Conservation (phyloP, 1,140 invertebrate genomes). For the Whitmania pigra region DNA sequence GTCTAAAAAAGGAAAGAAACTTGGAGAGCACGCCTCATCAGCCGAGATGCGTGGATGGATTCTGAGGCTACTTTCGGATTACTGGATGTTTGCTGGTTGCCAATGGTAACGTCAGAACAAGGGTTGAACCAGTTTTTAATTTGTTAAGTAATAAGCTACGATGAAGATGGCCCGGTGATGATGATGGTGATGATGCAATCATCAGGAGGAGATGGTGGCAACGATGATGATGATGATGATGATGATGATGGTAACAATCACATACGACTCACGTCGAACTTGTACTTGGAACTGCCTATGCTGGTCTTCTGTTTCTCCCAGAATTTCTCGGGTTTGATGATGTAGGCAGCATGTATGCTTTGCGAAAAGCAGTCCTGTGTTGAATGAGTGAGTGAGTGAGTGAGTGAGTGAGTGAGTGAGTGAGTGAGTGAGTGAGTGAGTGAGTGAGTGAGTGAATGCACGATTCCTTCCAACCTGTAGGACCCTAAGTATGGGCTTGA, state of each 20-base stretch:
- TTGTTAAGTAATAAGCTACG: no score
- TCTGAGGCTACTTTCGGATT: no score
- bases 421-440: background rate
- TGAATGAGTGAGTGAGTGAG: background rate
- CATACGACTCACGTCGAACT: slow-evolving; percentile 70
- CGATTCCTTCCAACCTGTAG: slow-evolving; percentile 47
- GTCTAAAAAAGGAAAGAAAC: no score
- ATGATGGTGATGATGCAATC: no score
- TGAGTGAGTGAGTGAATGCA: background rate
- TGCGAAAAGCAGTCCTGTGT: slow-evolving; percentile 24
- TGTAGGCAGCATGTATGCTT: slow-evolving; percentile 55
- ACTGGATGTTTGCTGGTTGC: no score
- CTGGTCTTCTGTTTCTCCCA: slow-evolving; percentile 97
- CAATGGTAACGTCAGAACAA: no score
- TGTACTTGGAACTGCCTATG: slow-evolving; percentile 90
- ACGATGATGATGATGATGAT: background rate
- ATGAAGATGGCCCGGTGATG: no score
- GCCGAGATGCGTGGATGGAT: no score
- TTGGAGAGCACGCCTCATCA: no score
- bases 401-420: background rate
- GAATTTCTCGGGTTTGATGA: slow-evolving; percentile 97
- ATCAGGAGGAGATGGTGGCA: no score
- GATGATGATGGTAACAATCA: background rate
- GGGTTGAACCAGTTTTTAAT: no score
- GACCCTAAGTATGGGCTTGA: slow-evolving; percentile 91